A percentile compares a stretch with the other conserved stretches of the same genome.
These are phyloP conservation scores for Theristus sp. DNA, from an alignment of 2,888 invertebrate genomes.

Conservation along the genomic window DNA sequence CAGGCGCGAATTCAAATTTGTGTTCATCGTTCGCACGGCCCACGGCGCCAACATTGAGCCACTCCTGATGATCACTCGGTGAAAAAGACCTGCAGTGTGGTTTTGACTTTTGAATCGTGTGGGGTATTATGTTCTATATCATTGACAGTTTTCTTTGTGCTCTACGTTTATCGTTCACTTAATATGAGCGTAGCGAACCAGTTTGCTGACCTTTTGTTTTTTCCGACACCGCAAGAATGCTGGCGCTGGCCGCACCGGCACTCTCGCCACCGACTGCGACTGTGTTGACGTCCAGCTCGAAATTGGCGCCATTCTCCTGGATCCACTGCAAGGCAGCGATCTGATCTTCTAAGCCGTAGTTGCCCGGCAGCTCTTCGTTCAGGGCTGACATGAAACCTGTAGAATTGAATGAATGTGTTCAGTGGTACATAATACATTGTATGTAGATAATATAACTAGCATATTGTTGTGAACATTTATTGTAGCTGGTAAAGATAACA, in stretches of 20 bases:
- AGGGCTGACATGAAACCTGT: slow-evolving; percentile 29
- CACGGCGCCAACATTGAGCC: slow-evolving; percentile 10
- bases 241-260: slow-evolving; percentile 30
- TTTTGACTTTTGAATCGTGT: too few species aligned
- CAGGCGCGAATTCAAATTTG: slow-evolving; percentile 7
- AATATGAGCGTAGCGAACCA: too few species aligned
- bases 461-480: too few species aligned
- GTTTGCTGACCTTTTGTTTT: background rate
- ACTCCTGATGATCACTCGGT: slow-evolving; percentile 7
- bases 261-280: slow-evolving; percentile 32
- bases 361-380: slow-evolving; percentile 25
- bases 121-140: too few species aligned
- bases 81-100: slow-evolving; percentile 11
- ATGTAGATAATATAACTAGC: too few species aligned
- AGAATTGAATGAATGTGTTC: background rate
- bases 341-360: slow-evolving; percentile 31
- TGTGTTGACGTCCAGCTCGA: slow-evolving; percentile 26
- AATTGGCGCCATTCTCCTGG: slow-evolving; percentile 25
- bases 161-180: too few species aligned
- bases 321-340: slow-evolving; percentile 28
- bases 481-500: too few species aligned
- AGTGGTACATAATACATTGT: background rate
- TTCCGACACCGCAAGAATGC: slow-evolving; percentile 18
- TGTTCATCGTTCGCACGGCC: slow-evolving; percentile 10
- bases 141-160: too few species aligned